Base-by-base conservation (phyloP, 2,888 invertebrate genomes). In the Tinea semifulvella region DNA sequence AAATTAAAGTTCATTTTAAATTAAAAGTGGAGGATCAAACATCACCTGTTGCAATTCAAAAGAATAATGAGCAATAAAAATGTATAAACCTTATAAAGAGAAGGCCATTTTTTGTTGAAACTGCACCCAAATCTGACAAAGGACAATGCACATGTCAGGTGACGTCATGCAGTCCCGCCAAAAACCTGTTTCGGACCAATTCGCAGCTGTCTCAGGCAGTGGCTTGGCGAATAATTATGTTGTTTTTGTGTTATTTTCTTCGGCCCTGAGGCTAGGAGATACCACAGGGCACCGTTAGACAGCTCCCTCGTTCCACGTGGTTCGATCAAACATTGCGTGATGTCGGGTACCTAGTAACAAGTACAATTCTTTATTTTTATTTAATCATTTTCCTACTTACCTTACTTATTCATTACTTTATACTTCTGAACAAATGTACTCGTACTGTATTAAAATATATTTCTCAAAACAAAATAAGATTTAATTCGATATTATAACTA, bases 151-250 rank as follows among this genome's bases (percentile, higher is more conserved):
- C 68, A 73, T 71, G 73, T 66, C 66, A 65, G 60, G 54, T 77
- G 75, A 77, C 75, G 77, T 76, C 75, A 76, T 55, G 54, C 55
- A 14, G 57, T 69, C 64, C 68, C 61, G 59, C 64, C 61, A 57
- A 63, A 66, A 79, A 79, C 77, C 72, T 58, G 76, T 77, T 77
- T 70, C 68, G 73, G 72, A 70, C 69, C 74, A 72, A 68, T 74
- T 73, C 73, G 79, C 79, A 80, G 77, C 76, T 76, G 79, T 73
- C 75, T 70, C 51, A 64, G 36, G 17, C 18, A 36, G 36, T 36
- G 36, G 36, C 10, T 18, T 14, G 18, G 36, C 36, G 36, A 36
- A 36, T 36, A 36, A 36, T 36, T 36, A 36, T 36, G 18, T 36
- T 36, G 31, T 36, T 36, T 36, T 36, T 36, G n/a, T 36, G 6